Conservation (phyloP, 2,113 vertebrate genomes). For the Cyprinodon brontotheroides region DNA sequence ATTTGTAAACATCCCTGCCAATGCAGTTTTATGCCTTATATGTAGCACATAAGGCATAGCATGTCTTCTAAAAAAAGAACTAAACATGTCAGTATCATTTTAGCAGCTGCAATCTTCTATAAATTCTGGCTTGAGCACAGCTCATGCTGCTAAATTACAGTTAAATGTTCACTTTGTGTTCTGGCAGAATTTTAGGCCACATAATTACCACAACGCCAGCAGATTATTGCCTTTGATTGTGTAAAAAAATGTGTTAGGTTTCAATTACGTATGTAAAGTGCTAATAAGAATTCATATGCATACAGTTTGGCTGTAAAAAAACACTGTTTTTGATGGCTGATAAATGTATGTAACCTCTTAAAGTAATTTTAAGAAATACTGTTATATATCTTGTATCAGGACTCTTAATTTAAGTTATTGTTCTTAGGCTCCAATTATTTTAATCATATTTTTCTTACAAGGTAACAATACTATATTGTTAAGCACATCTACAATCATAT, state of each 20-base stretch:
- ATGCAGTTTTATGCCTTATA: conserved; percentile 8
- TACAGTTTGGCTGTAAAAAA: neutral
- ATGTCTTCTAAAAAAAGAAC: neutral
- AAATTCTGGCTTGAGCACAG: conserved; percentile 3
- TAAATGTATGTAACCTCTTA: neutral
- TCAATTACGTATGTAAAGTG: neutral
- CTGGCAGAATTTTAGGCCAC: neutral
- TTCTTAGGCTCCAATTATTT: neutral
- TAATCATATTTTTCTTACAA: neutral
- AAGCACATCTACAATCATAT: too few relatives aligned
- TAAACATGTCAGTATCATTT: conserved; percentile 10
- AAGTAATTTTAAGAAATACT: neutral
- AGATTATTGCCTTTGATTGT: neutral
- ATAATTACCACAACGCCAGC: neutral
- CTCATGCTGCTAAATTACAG: neutral
- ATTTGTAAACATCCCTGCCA: neutral
- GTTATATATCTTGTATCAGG: neutral
- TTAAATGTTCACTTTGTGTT: conserved; percentile 5
- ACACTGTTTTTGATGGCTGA: neutral
- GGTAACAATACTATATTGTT: neutral
- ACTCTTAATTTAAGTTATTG: conserved; percentile 1
- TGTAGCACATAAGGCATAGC: neutral
- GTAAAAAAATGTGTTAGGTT: conserved; percentile 2
- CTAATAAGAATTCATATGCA: neutral
- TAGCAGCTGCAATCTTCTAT: conserved; percentile 19